Conservation (phyloP, 2,797 vertebrate species). For the Sandelia bainsii region DNA sequence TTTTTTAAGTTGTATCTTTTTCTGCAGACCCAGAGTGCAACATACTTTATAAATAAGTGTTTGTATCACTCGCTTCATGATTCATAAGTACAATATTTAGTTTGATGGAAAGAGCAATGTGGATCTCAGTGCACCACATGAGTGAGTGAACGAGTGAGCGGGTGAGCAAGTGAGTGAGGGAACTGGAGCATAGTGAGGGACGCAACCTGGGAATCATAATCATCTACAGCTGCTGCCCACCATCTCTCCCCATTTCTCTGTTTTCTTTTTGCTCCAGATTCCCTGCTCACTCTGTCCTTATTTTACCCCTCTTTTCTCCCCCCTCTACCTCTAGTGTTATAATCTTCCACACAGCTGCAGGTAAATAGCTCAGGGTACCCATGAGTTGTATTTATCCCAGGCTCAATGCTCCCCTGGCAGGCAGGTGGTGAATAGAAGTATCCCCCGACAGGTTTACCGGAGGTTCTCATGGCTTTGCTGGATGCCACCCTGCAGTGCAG, state of each 20-base stretch:
- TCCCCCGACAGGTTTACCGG: constrained; percentile 49
- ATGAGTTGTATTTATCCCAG: constrained; percentile 54
- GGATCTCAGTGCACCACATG: constrained; percentile 13
- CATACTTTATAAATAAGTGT: background rate
- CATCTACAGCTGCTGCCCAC: constrained; percentile 53
- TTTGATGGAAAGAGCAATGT: constrained; percentile 12
- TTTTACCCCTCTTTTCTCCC: background rate
- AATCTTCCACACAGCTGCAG: constrained; percentile 56
- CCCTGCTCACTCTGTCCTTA: constrained; percentile 6
- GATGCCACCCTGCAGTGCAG: constrained; percentile 52
- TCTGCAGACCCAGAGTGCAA: background rate
- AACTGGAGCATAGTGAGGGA: constrained; percentile 57
- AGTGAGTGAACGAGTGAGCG: constrained; percentile 2
- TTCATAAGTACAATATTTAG: constrained; percentile 29
- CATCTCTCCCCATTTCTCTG: constrained; percentile 16
- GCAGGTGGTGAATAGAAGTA: constrained; percentile 12
- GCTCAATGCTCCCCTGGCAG: constrained; percentile 36
- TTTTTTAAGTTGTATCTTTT: background rate
- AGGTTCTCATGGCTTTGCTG: constrained; percentile 59
- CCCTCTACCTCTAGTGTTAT: constrained; percentile 21
- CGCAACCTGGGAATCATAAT: constrained; percentile 53
- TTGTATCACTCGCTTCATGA: background rate
- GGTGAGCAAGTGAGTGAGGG: constrained; percentile 19
- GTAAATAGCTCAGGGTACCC: constrained; percentile 50
- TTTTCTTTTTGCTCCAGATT: constrained; percentile 18